These are phyloP conservation scores for Benitochromis conjunctus DNA, from an alignment of 2,113 vertebrate genomes.

Conservation along the genomic window DNA sequence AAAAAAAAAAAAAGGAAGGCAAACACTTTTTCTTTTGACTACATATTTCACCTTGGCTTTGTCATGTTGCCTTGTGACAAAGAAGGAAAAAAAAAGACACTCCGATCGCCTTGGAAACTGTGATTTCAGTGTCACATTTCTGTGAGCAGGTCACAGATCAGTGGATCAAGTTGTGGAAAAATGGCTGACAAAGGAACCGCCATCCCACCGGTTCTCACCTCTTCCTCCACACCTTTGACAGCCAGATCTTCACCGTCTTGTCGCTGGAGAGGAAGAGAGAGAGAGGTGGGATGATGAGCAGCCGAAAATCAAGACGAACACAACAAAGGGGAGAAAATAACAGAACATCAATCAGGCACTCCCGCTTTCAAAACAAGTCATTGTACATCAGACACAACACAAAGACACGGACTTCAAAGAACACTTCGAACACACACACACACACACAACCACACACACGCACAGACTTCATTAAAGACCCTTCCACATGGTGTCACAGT, in stretches of 20 bases:
- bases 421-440: neutral
- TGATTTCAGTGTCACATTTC: neutral
- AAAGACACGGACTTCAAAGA: conserved; percentile 32
- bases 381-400: conserved; percentile 25
- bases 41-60: neutral
- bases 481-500: neutral
- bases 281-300: neutral
- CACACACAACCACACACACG: neutral
- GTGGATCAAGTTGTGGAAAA: neutral
- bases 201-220: conserved; percentile 58
- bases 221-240: conserved; percentile 71
- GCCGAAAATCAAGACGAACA: neutral
- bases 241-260: conserved; percentile 94
- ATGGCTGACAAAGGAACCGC: neutral
- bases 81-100: neutral
- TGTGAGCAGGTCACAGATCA: conserved; percentile 5
- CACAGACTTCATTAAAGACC: conserved; percentile 22
- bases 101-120: conserved; percentile 28
- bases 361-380: conserved; percentile 21
- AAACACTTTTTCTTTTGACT: neutral
- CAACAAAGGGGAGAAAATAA: conserved; percentile 16
- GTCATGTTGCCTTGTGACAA: neutral
- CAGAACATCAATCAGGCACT: conserved; percentile 24
- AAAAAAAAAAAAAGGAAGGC: conserved; percentile 23
- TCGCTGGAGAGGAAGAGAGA: conserved; percentile 73